phyloP scores from a whole-genome alignment of 2,797 vertebrate species.

The Gymnoscopelus microlampas region DNA sequence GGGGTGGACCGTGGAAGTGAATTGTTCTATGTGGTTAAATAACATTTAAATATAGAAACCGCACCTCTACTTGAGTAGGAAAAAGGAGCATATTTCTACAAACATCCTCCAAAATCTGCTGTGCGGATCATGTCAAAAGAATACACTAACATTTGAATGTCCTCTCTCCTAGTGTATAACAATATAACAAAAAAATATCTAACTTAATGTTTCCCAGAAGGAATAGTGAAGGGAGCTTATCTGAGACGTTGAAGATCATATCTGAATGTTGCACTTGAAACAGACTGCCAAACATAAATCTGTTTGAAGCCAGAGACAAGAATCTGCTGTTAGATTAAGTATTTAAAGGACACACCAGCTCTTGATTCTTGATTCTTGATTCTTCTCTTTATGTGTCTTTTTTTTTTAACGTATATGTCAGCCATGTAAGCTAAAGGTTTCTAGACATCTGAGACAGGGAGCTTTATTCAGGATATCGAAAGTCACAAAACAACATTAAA shows the following conservation, averaged over 20 bases:
- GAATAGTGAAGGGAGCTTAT: constrained; percentile 15
- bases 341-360: constrained; percentile 5
- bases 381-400: not conserved
- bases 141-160: not conserved
- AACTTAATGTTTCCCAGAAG: constrained; percentile 30
- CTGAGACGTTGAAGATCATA: constrained; percentile 22
- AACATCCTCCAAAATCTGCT: constrained; percentile 17
- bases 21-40: no score
- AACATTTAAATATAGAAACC: no score
- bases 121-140: constrained; percentile 6
- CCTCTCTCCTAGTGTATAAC: constrained; percentile 22
- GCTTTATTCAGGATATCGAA: constrained; percentile 3
- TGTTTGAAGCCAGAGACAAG: constrained; percentile 56
- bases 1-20: no score
- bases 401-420: constrained; percentile 1
- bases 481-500: constrained; percentile 16
- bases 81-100: constrained; percentile 34
- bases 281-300: constrained; percentile 28
- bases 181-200: constrained; percentile 5
- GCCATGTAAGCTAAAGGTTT: constrained; percentile 5
- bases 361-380: no score
- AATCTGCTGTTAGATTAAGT: constrained; percentile 26
- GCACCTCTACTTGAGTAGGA: no score
- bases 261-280: constrained; percentile 39
- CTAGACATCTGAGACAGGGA: constrained; percentile 1